Percentiles rank a stretch among this genome's conserved stretches.
These are phyloP conservation scores for Drosophila nr. perissopoda DNA, from an alignment of 2,888 invertebrate species.

Conservation along the genomic window DNA sequence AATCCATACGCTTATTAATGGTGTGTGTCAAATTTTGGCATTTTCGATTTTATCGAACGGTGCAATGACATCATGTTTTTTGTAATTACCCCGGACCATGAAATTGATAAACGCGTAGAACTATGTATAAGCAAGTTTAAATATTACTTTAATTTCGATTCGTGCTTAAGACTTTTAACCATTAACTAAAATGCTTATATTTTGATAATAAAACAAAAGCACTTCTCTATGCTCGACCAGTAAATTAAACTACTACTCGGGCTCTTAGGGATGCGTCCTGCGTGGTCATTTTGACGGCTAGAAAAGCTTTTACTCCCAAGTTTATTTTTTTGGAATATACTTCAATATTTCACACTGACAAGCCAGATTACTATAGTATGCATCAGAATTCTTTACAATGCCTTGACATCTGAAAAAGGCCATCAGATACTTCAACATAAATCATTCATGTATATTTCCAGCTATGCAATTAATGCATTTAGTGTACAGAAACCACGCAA, in stretches of 20 bases:
- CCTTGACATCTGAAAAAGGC: not conserved
- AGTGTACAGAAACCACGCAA: not conserved
- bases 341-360: not conserved
- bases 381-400: not conserved
- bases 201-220: not conserved
- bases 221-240: not conserved
- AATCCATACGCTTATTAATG: slow-evolving; percentile 70
- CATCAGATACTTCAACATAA: not conserved
- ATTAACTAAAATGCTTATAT: not conserved
- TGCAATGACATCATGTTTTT: slow-evolving; percentile 66
- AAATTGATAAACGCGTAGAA: slow-evolving; percentile 11
- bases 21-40: slow-evolving; percentile 60
- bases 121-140: not conserved
- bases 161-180: not conserved
- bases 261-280: not conserved
- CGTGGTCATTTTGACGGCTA: not conserved
- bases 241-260: not conserved
- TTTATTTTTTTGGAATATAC: not conserved
- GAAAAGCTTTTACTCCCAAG: not conserved
- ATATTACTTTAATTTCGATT: not conserved
- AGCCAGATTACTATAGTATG: not conserved
- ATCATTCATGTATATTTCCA: not conserved
- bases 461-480: not conserved
- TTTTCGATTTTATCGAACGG: slow-evolving; percentile 54
- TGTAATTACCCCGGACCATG: slow-evolving; percentile 16